Base-by-base conservation (phyloP, 2,113 vertebrate genomes). In the Macheiramphus alcinus region DNA sequence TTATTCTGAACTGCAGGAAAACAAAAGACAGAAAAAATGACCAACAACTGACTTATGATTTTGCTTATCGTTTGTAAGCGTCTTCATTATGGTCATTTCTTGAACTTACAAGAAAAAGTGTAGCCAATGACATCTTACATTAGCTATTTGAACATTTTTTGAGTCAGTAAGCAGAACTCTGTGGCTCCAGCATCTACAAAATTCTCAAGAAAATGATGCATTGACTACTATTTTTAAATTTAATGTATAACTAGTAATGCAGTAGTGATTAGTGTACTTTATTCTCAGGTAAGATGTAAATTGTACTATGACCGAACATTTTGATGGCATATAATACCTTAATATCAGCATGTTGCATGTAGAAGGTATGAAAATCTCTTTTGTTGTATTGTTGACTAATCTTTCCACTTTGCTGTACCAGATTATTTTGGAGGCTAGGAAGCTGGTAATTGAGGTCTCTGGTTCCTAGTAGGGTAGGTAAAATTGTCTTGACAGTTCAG, bases 321-420 rank as follows among this genome's bases (percentile, higher is more conserved):
- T 58, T 72, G 40, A 55, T 65, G n/a, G 22, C 59, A 9, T 53
- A 9, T 25, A 47, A 62, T 58, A 83, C 6, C 16, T 82, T 72
- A 38, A 17, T n/a, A 61, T 42, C 15, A 52, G 11, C 9, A 40
- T 14, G 11, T 47, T 70, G 20, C 0, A 0, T 55, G 13, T 43
- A 72, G 43, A 67, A 82, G 18, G 12, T 45, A 58, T 58, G 43
- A 72, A 86, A 55, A 47, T 68, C 13, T n/a, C 14, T 68, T 79
- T 68, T 63, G 17, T 65, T 80, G 13, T 18, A 16, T 43, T 43
- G 7, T 62, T 81, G 10, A 22, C 6, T 43, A 43, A 56, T 26
- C 23, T 79, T 85, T 74, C 36, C 66, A 12, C 38, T 43, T 43
- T 38, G 3, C 23, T 74, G 12, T 20, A 62, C 7, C 13, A 53